Conservation (phyloP, 1,140 invertebrate species). For the Panulirus ornatus region DNA sequence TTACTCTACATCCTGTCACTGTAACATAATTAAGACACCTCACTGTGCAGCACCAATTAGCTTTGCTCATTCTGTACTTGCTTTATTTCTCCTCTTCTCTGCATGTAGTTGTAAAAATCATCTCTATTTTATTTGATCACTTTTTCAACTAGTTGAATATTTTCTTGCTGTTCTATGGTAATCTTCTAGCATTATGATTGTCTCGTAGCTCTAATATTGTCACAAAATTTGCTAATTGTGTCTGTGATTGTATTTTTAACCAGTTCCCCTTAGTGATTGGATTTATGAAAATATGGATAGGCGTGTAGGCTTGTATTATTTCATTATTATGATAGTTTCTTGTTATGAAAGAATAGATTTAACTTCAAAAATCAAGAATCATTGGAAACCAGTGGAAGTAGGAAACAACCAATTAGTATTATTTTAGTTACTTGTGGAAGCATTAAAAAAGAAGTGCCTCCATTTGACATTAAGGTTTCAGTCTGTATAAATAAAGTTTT, state of each 20-base stretch:
- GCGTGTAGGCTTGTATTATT: background rate
- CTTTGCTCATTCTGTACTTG: background rate
- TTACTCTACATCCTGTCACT: background rate
- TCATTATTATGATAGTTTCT: too few species aligned
- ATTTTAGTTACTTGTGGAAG: too few species aligned
- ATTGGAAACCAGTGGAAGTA: too few species aligned
- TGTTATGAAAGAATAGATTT: too few species aligned
- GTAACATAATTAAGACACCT: background rate
- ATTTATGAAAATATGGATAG: too few species aligned
- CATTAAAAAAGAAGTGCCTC: too few species aligned
- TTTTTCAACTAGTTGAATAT: background rate
- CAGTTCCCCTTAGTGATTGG: too few species aligned
- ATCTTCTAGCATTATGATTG: background rate
- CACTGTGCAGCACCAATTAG: background rate
- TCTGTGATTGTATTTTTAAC: too few species aligned
- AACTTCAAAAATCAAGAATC: too few species aligned
- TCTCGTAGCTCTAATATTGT: background rate
- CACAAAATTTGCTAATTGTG: background rate
- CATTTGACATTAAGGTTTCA: too few species aligned
- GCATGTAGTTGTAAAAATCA: background rate
- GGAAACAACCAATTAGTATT: too few species aligned
- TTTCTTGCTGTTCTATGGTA: background rate
- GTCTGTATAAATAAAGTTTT: too few species aligned
- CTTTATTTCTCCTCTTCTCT: background rate
- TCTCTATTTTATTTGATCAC: background rate